Conservation (phyloP, 2,888 invertebrate genomes). For the Syrphus vitripennis region DNA sequence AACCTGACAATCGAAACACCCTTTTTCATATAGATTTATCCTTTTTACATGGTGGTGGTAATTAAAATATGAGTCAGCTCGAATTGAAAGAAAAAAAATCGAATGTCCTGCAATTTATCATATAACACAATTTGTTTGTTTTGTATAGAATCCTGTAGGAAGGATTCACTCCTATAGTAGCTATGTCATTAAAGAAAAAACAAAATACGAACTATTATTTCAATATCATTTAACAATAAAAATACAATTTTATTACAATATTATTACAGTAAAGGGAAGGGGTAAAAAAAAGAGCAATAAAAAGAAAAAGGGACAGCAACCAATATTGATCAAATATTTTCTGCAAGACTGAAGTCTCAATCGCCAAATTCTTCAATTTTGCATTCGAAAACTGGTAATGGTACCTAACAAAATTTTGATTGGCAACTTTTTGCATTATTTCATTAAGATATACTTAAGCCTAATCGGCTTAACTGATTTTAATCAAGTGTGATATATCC, state of each 20-base stretch:
- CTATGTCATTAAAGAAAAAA: constrained; percentile 44
- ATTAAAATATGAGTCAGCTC: constrained; percentile 67
- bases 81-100: constrained; percentile 33
- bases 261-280: neutral
- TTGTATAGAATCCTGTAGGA: constrained; percentile 35
- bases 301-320: too few relatives aligned
- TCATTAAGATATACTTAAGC: too few relatives aligned
- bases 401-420: too few relatives aligned
- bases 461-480: neutral
- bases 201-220: constrained; percentile 50
- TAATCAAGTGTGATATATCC: neutral
- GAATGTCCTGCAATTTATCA: constrained; percentile 60
- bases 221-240: constrained; percentile 54
- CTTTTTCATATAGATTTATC: neutral
- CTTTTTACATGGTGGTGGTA: constrained; percentile 34
- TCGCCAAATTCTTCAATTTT: too few relatives aligned
- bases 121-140: constrained; percentile 37
- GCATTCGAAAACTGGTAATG: too few relatives aligned
- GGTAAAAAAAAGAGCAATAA: too few relatives aligned
- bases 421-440: too few relatives aligned
- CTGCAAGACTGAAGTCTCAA: too few relatives aligned
- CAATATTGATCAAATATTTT: too few relatives aligned
- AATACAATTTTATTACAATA: constrained; percentile 53
- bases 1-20: constrained; percentile 37
- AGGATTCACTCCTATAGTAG: neutral